Conservation (phyloP, 2,113 vertebrate species). For the Podarcis cretensis region DNA sequence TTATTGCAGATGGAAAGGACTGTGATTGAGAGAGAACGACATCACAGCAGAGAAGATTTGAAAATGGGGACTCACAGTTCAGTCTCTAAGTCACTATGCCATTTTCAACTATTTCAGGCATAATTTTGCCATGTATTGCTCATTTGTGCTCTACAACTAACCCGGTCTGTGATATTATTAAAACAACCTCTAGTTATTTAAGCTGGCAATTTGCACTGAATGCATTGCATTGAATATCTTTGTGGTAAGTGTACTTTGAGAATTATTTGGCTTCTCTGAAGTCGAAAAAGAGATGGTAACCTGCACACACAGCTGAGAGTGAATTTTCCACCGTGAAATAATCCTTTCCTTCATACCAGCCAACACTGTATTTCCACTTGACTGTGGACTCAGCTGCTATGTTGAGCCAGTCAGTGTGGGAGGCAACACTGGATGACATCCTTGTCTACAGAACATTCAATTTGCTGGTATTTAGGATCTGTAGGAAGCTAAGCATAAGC, state of each 20-base stretch:
- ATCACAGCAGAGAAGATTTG: not conserved
- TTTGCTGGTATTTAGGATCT: not conserved
- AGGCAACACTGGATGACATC: not conserved
- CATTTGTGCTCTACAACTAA: not conserved
- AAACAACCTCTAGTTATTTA: conserved; percentile 3
- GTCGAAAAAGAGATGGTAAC: conserved; percentile 36
- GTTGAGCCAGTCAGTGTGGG: conserved; percentile 24
- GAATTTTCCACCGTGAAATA: conserved; percentile 48
- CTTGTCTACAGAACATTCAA: conserved; percentile 24
- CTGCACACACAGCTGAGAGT: conserved; percentile 59
- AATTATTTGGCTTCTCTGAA: conserved; percentile 54
- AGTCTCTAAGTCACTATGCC: not conserved
- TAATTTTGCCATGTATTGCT: not conserved
- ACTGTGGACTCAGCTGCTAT: conserved; percentile 58
- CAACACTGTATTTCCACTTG: conserved; percentile 41
- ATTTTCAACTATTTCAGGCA: not conserved
- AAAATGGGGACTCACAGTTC: not conserved
- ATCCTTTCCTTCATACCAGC: conserved; percentile 43
- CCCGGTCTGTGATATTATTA: not conserved
- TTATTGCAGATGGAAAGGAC: not conserved
- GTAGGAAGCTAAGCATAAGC: not conserved
- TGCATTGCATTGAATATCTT: not conserved
- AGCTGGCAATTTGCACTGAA: not conserved
- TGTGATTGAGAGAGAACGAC: not conserved
- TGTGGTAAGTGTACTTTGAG: conserved; percentile 12